phyloP scores from a whole-genome alignment of 2,888 invertebrate genomes.

The Hemicrepidius hirtus region DNA sequence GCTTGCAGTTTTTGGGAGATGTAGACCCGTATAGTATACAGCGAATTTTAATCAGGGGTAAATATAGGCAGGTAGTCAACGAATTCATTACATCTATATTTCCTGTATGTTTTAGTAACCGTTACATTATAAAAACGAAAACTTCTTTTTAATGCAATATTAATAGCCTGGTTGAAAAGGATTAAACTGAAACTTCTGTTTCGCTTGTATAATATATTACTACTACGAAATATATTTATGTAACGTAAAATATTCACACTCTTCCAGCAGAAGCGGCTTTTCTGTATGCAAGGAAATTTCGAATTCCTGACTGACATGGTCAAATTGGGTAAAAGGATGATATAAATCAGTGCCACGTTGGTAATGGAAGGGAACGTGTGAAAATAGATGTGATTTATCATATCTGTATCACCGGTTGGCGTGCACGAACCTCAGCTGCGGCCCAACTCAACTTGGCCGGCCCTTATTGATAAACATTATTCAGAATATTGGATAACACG shows the following conservation, averaged over 20 bases:
- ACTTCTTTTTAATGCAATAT: background rate
- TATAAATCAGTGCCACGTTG: conserved; percentile 68
- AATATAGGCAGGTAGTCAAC: background rate
- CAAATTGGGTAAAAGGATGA: conserved; percentile 68
- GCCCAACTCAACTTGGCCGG: conserved; percentile 54
- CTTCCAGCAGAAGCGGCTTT: conserved; percentile 37
- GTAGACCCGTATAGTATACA: background rate
- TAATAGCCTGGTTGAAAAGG: background rate
- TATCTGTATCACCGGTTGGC: conserved; percentile 59
- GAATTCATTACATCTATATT: conserved; percentile 12
- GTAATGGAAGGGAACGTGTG: conserved; percentile 67
- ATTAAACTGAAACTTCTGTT: background rate
- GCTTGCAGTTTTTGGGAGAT: conserved; percentile 27
- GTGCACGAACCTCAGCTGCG: conserved; percentile 61
- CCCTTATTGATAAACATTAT: conserved; percentile 65
- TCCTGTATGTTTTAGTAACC: background rate
- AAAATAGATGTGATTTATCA: conserved; percentile 69
- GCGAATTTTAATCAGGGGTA: background rate
- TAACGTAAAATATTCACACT: conserved; percentile 41
- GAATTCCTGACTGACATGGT: conserved; percentile 65
- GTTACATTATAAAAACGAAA: conserved; percentile 20
- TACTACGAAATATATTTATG: conserved; percentile 26
- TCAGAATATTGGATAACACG: conserved; percentile 57
- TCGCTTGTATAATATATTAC: conserved; percentile 1
- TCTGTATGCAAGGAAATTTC: conserved; percentile 48